Evolutionary conservation across 2,113 vertebrate genomes (phyloP).

Genomic region (Anoura caudifer): DNA sequence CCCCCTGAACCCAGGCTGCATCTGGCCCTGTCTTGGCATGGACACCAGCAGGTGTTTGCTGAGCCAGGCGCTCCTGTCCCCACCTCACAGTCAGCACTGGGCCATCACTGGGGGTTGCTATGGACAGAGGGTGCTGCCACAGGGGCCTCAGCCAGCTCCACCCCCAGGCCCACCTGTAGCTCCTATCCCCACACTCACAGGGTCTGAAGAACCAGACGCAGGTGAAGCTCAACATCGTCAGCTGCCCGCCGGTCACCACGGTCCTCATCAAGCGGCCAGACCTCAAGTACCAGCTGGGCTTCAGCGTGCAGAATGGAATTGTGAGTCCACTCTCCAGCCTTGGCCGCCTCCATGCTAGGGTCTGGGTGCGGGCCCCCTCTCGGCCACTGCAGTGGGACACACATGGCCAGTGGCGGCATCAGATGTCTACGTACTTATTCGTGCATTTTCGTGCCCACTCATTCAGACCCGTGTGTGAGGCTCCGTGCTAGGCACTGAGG

Average conservation of each 20-base stretch:
- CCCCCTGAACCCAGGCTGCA: not conserved
- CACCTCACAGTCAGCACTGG: no score
- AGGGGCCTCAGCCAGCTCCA: no score
- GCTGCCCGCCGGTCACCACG: constrained; percentile 97
- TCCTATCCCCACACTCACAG: constrained; percentile 71
- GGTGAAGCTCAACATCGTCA: constrained; percentile 98
- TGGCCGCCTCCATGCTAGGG: accelerated
- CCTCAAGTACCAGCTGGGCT: constrained; percentile 98
- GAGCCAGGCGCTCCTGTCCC: not conserved
- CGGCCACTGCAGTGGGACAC: not conserved
- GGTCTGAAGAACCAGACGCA: constrained; percentile 98
- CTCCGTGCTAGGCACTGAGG: not conserved
- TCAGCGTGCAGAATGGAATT: constrained; percentile 99
- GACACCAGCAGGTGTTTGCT: no score
- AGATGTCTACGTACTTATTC: no score
- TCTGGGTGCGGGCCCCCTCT: not conserved
- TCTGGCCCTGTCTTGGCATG: accelerated
- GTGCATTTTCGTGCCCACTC: not conserved
- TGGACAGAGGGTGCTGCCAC: not conserved
- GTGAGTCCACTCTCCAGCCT: constrained; percentile 80
- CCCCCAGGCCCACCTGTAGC: not conserved
- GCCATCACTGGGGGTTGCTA: no score
- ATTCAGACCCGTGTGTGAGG: not conserved
- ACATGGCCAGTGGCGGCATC: not conserved
- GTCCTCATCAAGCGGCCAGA: constrained; percentile 99